Evolutionary conservation across 2,113 vertebrate species (phyloP), one percentile per base, ranked within the genome.

Genomic region (Scatophagus argus): DNA sequence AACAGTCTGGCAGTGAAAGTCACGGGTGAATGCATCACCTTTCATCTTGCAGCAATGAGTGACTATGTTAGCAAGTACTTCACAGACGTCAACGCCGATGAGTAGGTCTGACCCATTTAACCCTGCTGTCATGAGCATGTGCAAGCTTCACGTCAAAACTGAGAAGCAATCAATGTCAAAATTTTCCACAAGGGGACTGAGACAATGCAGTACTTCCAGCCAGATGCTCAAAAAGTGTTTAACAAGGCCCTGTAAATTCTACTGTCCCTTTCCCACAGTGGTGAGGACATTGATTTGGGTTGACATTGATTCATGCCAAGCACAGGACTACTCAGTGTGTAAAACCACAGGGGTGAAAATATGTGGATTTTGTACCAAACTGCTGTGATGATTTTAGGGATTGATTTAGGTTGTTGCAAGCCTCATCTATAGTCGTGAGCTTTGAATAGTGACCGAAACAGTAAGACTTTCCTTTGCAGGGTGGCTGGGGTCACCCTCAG

Each of bases 71-170:
- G 79, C 85, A 72, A 77, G 77, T 80, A 87, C 83, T 80, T 76
- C 71, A 74, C 54, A 77, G 80, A 85, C 79, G 69, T 92, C 79
- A 87, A 79, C 69, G 23, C 69, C 19, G 83, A 86, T 85, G 88
- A 90, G 82, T 63, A 39, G 56, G 71, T 55, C 38, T 68, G 68
- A 82, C 58, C 73, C 62, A 66, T 80, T 82, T 77, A 83, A 66
- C 47, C 62, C 51, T 54, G 60, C 61, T 47, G 67, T 67, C 46
- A 54, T 36, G 25, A 83, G 41, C 77, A 63, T 1, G 34, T 52
- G 73, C 41, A 60, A 54, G 44, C n/a, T 38, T 60, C 27, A 74
- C 0, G 36, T 62, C 59, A 69, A 47, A 67, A 44, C n/a, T 49
- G 49, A 70, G 52, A 31, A 58, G 13, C 3, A 56, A 68, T 78